Evolutionary conservation across 2,888 invertebrate genomes (phyloP).

Genomic region (Leucozona laternaria): DNA sequence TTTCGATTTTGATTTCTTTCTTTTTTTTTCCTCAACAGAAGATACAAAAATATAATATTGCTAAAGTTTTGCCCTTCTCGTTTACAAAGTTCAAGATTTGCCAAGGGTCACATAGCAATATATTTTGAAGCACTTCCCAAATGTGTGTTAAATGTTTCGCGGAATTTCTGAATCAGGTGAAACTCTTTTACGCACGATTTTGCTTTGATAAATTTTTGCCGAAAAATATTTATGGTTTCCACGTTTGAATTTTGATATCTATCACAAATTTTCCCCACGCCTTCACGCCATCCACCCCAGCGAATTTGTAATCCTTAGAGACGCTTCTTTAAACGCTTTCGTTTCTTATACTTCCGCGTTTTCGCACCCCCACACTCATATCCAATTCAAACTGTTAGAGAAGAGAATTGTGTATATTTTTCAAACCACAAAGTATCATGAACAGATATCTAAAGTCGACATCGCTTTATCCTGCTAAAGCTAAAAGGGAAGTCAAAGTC

Average conservation of each 20-base stretch:
- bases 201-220: constrained; percentile 14
- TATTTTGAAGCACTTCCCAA: not conserved
- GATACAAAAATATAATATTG: constrained; percentile 6
- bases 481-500: constrained; percentile 9
- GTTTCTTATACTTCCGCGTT: not conserved
- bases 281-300: too few species aligned
- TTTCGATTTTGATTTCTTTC: constrained; percentile 53
- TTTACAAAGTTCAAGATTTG: not conserved
- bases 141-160: constrained; percentile 20
- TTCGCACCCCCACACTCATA: not conserved
- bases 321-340: not conserved
- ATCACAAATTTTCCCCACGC: not conserved
- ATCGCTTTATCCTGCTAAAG: constrained; percentile 1
- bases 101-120: constrained; percentile 1
- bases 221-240: constrained; percentile 14
- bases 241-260: not conserved
- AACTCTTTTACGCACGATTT: constrained; percentile 6
- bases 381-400: not conserved
- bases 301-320: constrained; percentile 1
- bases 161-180: constrained; percentile 3
- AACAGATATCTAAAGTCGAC: constrained; percentile 15
- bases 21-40: not conserved
- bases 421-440: constrained; percentile 19
- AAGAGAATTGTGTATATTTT: not conserved
- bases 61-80: not conserved